phyloP scores from a whole-genome alignment of 2,113 vertebrate genomes.

The Rhea pennata region DNA sequence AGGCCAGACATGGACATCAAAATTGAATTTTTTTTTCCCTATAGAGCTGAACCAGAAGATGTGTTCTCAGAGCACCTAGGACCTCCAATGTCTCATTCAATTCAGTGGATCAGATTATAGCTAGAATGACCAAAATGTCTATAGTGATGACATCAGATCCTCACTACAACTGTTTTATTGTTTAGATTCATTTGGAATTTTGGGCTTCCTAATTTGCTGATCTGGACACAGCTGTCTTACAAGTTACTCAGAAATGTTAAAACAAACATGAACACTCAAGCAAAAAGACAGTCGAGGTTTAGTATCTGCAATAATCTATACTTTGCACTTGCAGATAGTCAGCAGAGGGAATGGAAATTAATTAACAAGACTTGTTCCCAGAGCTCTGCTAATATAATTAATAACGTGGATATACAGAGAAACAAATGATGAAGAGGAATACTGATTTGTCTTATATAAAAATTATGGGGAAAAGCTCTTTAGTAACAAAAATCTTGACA shows the following conservation, averaged over 20 bases:
- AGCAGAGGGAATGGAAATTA: not conserved
- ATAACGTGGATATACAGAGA: not conserved
- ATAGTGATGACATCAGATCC: not conserved
- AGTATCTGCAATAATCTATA: not conserved
- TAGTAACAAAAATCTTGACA: not conserved
- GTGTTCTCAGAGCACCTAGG: not conserved
- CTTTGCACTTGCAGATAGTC: not conserved
- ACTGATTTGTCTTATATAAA: not conserved
- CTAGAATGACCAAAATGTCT: rapidly evolving
- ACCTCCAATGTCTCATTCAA: not conserved
- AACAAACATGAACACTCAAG: not conserved
- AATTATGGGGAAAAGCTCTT: not conserved
- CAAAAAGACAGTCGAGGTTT: not conserved
- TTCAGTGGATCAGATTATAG: not conserved
- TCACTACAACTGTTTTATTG: not conserved
- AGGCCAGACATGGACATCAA: not conserved
- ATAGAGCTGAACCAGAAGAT: not conserved
- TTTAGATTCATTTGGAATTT: not conserved
- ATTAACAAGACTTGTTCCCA: constrained; percentile 29
- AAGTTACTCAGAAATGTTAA: not conserved
- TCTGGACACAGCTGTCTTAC: not conserved
- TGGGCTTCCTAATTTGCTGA: not conserved
- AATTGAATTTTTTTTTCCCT: not conserved
- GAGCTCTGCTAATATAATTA: not conserved
- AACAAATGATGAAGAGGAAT: not conserved